phyloP scores from a whole-genome alignment of 2,113 vertebrate genomes.

The Rhinichthys klamathensis region DNA sequence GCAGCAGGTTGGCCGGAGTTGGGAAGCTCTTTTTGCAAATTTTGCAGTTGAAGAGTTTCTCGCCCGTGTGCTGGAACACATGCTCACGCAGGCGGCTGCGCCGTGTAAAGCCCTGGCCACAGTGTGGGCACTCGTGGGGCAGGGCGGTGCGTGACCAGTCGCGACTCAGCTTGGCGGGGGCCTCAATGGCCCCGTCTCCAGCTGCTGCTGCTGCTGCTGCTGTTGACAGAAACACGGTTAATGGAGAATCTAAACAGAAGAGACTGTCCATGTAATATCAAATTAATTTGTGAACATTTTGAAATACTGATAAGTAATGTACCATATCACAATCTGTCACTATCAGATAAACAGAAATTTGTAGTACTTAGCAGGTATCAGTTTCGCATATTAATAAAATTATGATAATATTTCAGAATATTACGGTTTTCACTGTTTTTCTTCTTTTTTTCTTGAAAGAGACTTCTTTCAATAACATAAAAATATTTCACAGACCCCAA shows the following conservation, averaged over 20 bases:
- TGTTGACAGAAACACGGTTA: constrained; percentile 41
- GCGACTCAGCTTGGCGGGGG: constrained; percentile 77
- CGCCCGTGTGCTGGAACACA: constrained; percentile 87
- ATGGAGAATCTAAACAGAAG: neutral
- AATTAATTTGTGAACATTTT: neutral
- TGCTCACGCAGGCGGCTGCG: constrained; percentile 89
- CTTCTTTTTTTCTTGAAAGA: too few relatives aligned
- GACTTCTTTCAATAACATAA: too few relatives aligned
- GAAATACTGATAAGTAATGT: neutral
- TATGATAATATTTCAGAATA: too few relatives aligned
- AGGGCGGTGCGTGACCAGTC: constrained; percentile 78
- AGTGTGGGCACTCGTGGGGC: constrained; percentile 87
- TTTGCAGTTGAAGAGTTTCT: constrained; percentile 87
- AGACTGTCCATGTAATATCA: neutral
- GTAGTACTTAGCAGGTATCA: neutral
- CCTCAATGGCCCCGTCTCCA: constrained; percentile 65
- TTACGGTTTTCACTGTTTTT: too few relatives aligned
- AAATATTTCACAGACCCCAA: too few relatives aligned
- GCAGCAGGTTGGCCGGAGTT: constrained; percentile 86
- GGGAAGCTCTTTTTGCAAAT: constrained; percentile 88
- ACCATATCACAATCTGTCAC: neutral
- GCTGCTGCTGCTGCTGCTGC: neutral
- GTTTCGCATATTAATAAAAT: neutral
- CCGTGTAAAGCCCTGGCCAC: constrained; percentile 88
- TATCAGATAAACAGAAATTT: neutral